Evolutionary conservation across 2,888 invertebrate genomes (phyloP).

Genomic region (Drosophila mimica): DNA sequence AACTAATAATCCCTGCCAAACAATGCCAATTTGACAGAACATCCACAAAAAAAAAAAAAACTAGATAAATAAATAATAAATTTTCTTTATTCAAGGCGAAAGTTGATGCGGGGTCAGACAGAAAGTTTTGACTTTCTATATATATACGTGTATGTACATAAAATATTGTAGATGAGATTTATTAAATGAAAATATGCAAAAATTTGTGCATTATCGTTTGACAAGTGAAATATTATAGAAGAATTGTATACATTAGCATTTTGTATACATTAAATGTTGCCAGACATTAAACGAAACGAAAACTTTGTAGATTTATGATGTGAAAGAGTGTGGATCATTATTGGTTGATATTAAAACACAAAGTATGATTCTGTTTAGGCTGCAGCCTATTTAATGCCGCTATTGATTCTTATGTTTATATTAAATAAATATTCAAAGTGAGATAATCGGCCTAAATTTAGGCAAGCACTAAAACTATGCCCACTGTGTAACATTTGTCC

Average conservation of each 20-base stretch:
- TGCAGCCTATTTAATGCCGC: neutral
- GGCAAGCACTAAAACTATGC: slow-evolving; percentile 3
- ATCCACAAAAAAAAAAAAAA: slow-evolving; percentile 1
- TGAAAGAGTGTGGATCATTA: neutral
- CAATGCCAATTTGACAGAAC: slow-evolving; percentile 8
- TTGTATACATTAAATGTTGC: neutral
- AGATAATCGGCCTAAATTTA: neutral
- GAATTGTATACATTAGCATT: slow-evolving; percentile 3
- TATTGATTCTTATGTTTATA: neutral
- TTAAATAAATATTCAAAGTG: neutral
- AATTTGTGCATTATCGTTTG: slow-evolving; percentile 3
- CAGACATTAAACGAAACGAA: slow-evolving; percentile 5
- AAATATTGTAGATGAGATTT: neutral
- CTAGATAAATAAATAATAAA: slow-evolving; percentile 2
- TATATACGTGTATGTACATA: neutral
- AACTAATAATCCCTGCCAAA: slow-evolving; percentile 15
- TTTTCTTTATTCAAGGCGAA: slow-evolving; percentile 18
- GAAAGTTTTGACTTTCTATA: neutral
- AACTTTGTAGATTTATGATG: neutral
- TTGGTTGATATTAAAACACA: neutral
- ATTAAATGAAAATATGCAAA: slow-evolving; percentile 10
- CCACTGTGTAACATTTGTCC: slow-evolving; percentile 12
- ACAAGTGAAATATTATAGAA: slow-evolving; percentile 14
- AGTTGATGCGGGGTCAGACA: slow-evolving; percentile 19
- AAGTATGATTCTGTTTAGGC: neutral